Evolutionary conservation across 2,797 vertebrate species (phyloP), one percentile per base, ranked within the genome.

Genomic region (Rhinatrema bivittatum): DNA sequence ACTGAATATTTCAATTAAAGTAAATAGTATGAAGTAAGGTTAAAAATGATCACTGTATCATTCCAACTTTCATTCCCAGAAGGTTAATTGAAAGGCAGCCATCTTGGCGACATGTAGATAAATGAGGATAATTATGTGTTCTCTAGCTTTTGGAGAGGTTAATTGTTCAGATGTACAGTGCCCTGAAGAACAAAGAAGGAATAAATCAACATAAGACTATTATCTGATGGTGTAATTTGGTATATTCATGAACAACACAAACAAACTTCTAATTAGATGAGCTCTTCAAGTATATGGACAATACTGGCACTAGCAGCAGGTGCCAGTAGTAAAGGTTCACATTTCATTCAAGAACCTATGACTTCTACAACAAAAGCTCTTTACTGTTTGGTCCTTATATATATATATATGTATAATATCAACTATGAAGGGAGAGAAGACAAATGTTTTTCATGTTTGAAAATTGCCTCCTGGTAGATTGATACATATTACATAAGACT

Each of bases 81-180:
- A 81, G 81, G 81, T 81, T 86, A 85, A 86, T 85, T 82, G 79
- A 83, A 81, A 81, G 77, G 70, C 78, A 37, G 79, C 82, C 72
- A 79, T 82, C 75, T 82, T 82, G 77, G 78, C 60, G 70, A 76
- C 69, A 68, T 69, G 80, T 75, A 84, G 82, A 86, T 76, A 79
- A 82, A 86, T 85, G 83, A 78, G 72, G 73, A 81, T 82, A 85
- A 82, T 83, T 82, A 81, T 68, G 72, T 79, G 78, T 85, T 85
- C 77, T 76, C 72, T 69, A 65, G 67, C 76, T 82, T 76, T 83
- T 78, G 75, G 74, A 76, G 79, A 86, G 82, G 83, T 86, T 86
- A 86, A 86, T 86, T 86, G 82, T 81, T 78, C 76, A 75, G 79
- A 84, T 79, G 76, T 83, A 78, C 41, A 58, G 76, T 82, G 70